Evolutionary conservation across 2,888 invertebrate species (phyloP).

Genomic region (Trichogramma evanescens): DNA sequence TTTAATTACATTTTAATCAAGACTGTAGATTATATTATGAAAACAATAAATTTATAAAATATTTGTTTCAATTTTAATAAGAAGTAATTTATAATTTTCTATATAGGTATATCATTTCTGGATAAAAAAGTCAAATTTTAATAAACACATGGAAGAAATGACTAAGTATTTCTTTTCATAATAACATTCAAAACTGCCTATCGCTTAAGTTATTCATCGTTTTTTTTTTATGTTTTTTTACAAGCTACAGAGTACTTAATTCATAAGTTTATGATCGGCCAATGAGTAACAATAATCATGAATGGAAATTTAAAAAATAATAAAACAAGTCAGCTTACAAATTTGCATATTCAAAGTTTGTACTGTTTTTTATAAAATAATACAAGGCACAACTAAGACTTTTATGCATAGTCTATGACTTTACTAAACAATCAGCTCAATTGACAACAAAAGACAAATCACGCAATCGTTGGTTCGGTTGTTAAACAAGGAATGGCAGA

Average conservation of each 20-base stretch:
- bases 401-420: slow-evolving; percentile 14
- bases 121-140: slow-evolving; percentile 20
- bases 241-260: background rate
- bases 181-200: too few species aligned
- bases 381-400: slow-evolving; percentile 23
- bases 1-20: slow-evolving; percentile 20
- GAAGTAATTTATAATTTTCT: slow-evolving; percentile 16
- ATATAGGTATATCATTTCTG: slow-evolving; percentile 20
- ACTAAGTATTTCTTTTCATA: background rate
- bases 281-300: slow-evolving; percentile 8
- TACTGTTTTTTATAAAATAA: slow-evolving; percentile 24
- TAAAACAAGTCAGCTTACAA: slow-evolving; percentile 12
- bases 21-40: slow-evolving; percentile 23
- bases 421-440: slow-evolving; percentile 12
- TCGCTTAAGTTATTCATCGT: too few species aligned
- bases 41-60: slow-evolving; percentile 20
- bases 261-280: slow-evolving; percentile 1
- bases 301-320: slow-evolving; percentile 13
- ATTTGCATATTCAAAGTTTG: slow-evolving; percentile 18
- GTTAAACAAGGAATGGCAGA: slow-evolving; percentile 20
- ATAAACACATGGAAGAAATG: slow-evolving; percentile 13
- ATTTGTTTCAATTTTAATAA: slow-evolving; percentile 22
- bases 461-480: slow-evolving; percentile 8
- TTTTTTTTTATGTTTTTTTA: too few species aligned
- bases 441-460: slow-evolving; percentile 15